Percentiles rank a stretch among this genome's conserved stretches.
Evolutionary conservation across 23 tunicate genomes (phyloP).

Genomic region (Botrylloides violaceus): DNA sequence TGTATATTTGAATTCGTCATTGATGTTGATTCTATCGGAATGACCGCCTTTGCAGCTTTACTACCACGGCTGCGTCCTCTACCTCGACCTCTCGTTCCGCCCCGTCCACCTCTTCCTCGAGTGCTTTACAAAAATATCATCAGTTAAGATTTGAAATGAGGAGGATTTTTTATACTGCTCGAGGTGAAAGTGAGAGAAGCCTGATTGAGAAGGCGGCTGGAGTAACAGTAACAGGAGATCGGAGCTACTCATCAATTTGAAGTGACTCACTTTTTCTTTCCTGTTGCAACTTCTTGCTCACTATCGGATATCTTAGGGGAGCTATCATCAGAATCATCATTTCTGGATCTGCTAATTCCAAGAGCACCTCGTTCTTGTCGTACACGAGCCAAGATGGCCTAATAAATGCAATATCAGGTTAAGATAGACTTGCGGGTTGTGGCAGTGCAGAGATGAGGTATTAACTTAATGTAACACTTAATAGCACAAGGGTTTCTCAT

Average conservation of each 20-base stretch:
- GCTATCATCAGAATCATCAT: background rate
- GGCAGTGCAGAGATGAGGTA: too few relatives aligned
- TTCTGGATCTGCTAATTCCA: background rate
- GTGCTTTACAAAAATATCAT: background rate
- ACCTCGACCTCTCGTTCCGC: slow-evolving; percentile 13
- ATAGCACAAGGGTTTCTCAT: too few relatives aligned
- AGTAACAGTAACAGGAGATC: too few relatives aligned
- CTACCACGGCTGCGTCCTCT: background rate
- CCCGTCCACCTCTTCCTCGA: slow-evolving; percentile 12
- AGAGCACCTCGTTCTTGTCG: background rate
- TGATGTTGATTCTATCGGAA: slow-evolving; percentile 5
- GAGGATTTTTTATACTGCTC: background rate
- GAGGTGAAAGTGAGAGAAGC: too few relatives aligned
- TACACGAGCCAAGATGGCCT: background rate
- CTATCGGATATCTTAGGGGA: background rate
- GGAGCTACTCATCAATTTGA: too few relatives aligned
- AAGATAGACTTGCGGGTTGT: too few relatives aligned
- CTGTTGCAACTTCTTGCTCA: background rate
- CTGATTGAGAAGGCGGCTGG: too few relatives aligned
- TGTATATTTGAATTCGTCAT: slow-evolving; percentile 4
- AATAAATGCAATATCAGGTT: too few relatives aligned
- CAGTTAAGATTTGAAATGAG: background rate
- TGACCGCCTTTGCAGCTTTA: slow-evolving; percentile 11
- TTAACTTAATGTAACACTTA: too few relatives aligned
- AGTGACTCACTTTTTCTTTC: too few relatives aligned